These are phyloP conservation scores for Celastrina argiolus DNA, from an alignment of 2,888 invertebrate species.

Conservation along the genomic window DNA sequence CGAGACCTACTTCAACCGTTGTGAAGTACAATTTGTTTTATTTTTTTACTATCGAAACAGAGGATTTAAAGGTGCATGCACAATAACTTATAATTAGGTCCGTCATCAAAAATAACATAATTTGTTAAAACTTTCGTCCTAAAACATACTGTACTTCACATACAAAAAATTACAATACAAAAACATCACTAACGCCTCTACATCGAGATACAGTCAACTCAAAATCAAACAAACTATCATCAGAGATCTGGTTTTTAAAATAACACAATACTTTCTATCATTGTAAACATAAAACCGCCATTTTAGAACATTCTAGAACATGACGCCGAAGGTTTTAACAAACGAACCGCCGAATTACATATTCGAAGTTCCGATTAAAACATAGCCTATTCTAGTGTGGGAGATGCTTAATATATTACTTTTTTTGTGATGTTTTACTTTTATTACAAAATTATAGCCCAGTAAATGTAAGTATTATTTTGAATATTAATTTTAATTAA, in stretches of 20 bases:
- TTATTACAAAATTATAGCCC: constrained; percentile 6
- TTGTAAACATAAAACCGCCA: neutral
- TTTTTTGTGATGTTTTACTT: constrained; percentile 13
- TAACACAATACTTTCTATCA: constrained; percentile 8
- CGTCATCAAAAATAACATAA: neutral
- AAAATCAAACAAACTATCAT: constrained; percentile 38
- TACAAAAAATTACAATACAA: constrained; percentile 8
- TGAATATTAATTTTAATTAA: neutral
- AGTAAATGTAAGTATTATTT: neutral
- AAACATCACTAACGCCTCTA: constrained; percentile 7
- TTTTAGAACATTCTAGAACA: neutral
- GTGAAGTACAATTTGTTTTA: constrained; percentile 18
- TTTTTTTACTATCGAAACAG: neutral
- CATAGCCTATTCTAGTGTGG: neutral
- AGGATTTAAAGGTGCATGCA: neutral
- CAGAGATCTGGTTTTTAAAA: constrained; percentile 42
- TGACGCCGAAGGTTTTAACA: neutral
- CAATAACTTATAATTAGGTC: neutral
- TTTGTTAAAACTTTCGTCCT: neutral
- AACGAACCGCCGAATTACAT: neutral
- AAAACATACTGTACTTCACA: constrained; percentile 15
- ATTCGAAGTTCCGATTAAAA: neutral
- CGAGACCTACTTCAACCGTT: constrained; percentile 15
- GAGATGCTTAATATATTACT: neutral
- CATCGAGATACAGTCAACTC: constrained; percentile 30